Conservation (phyloP, 2,113 vertebrate genomes). For the Serinus canaria region DNA sequence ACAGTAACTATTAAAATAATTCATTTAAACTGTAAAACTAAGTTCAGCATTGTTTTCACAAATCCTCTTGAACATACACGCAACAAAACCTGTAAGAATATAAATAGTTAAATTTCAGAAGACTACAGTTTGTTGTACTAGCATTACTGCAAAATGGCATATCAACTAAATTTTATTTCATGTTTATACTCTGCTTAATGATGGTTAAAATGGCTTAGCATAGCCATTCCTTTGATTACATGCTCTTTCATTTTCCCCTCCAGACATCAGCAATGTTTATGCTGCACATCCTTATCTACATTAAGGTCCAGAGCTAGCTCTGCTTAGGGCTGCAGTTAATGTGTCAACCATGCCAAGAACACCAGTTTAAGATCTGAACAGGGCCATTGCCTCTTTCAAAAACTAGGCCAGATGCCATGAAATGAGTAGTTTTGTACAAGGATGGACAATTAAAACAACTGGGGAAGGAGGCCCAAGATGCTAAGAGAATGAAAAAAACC, state of each 20-base stretch:
- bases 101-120: constrained; percentile 38
- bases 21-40: neutral
- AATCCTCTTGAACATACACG: constrained; percentile 19
- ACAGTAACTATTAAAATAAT: neutral
- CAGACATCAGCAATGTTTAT: neutral
- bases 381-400: neutral
- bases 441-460: neutral
- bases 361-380: neutral
- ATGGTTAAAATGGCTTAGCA: neutral
- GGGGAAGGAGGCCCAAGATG: neutral
- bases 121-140: neutral
- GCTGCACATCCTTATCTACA: neutral
- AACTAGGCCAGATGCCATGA: neutral
- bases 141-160: neutral
- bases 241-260: neutral
- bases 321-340: neutral
- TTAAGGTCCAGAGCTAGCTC: neutral
- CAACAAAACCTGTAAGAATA: constrained; percentile 49
- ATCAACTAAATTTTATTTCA: neutral
- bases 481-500: neutral
- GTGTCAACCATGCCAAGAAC: neutral
- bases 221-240: neutral
- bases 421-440: neutral
- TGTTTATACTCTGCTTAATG: neutral
- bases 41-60: constrained; percentile 7